phyloP scores from a whole-genome alignment of 2,113 vertebrate species.

The Hemiscyllium ocellatum region DNA sequence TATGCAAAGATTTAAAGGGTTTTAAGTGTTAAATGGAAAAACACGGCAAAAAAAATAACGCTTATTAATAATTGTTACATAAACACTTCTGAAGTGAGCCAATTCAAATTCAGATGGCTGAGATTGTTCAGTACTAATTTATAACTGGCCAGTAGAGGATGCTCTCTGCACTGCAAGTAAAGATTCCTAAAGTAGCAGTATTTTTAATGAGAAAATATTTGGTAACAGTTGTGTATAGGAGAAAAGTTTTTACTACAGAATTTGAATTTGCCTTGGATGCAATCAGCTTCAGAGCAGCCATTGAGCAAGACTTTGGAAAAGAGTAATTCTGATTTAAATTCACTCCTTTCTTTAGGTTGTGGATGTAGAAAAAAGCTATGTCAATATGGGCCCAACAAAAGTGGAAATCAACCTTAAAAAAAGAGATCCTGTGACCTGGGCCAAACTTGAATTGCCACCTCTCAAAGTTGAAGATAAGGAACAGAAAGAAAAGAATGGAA shows the following conservation, averaged over 20 bases:
- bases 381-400: slow-evolving; percentile 80
- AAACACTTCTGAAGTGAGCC: too few relatives aligned
- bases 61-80: neutral
- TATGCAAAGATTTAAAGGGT: neutral
- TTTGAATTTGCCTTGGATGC: neutral
- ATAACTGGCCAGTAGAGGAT: neutral
- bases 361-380: slow-evolving; percentile 61
- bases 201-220: neutral
- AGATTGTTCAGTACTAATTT: neutral
- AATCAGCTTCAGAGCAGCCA: neutral
- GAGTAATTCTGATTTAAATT: neutral
- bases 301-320: neutral
- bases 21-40: neutral
- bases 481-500: slow-evolving; percentile 43
- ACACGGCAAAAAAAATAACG: neutral
- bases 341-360: slow-evolving; percentile 61
- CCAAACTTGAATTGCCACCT: slow-evolving; percentile 73
- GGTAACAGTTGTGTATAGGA: neutral
- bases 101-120: neutral
- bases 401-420: slow-evolving; percentile 81
- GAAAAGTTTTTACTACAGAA: neutral
- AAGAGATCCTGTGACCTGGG: slow-evolving; percentile 72
- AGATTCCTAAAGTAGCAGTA: neutral
- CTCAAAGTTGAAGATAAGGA: slow-evolving; percentile 45
- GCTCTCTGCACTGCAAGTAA: neutral